Evolutionary conservation across 2,113 vertebrate species (phyloP).

Genomic region (Trinectes maculatus): DNA sequence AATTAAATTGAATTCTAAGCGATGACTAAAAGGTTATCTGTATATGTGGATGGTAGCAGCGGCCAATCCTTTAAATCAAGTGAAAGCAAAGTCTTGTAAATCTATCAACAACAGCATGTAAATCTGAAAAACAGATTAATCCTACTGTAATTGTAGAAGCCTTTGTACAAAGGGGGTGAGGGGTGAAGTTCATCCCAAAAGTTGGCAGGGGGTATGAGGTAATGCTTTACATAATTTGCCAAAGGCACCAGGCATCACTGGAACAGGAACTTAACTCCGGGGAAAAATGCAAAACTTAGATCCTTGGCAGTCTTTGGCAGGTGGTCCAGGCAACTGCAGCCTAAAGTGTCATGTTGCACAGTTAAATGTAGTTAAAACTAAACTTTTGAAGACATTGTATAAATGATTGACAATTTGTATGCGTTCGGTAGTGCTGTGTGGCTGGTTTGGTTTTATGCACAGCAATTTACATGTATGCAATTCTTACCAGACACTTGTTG

Average conservation of each 20-base stretch:
- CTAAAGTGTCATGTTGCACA: background rate
- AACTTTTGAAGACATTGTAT: background rate
- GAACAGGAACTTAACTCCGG: slow-evolving; percentile 48
- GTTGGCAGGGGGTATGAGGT: slow-evolving; percentile 62
- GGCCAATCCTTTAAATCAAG: slow-evolving; percentile 20
- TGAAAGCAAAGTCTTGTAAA: slow-evolving; percentile 52
- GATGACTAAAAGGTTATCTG: background rate
- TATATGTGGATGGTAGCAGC: background rate
- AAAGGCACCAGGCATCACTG: slow-evolving; percentile 39
- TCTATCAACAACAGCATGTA: slow-evolving; percentile 47
- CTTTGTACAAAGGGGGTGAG: slow-evolving; percentile 25
- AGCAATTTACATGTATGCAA: background rate
- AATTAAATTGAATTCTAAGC: background rate
- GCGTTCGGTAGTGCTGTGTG: too few species aligned
- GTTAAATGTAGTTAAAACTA: background rate
- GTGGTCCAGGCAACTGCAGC: slow-evolving; percentile 33
- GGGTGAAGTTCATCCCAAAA: slow-evolving; percentile 37
- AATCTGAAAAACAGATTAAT: slow-evolving; percentile 57
- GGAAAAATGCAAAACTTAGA: slow-evolving; percentile 69
- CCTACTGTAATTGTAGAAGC: slow-evolving; percentile 47
- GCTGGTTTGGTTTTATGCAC: slow-evolving; percentile 8
- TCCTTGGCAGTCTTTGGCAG: slow-evolving; percentile 28
- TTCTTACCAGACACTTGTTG: background rate
- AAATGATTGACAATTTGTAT: too few species aligned
- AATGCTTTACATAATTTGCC: slow-evolving; percentile 75